A percentile compares a stretch with the other conserved stretches of the same genome.
Conservation (phyloP, 2,888 invertebrate genomes). For the Harpagoxenus sublaevis region DNA sequence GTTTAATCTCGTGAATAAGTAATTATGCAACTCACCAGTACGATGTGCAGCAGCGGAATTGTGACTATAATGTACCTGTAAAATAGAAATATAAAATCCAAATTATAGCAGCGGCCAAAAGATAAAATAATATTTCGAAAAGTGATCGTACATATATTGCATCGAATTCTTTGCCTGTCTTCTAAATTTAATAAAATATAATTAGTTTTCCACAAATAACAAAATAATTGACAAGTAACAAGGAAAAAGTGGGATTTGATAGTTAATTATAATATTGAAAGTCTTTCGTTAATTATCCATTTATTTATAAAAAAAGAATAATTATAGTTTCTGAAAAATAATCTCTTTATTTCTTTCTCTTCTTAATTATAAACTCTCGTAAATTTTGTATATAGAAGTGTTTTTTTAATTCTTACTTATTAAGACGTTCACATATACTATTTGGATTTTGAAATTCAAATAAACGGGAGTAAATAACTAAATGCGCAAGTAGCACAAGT, state of each 20-base stretch:
- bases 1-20: constrained; percentile 1
- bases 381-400: not conserved
- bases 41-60: not conserved
- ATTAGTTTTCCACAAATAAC: not conserved
- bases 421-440: not conserved
- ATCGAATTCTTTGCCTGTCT: not conserved
- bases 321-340: not conserved
- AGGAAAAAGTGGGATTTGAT: not conserved
- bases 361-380: not conserved
- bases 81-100: not conserved
- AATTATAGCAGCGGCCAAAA: not conserved
- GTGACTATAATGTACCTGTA: not conserved
- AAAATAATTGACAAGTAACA: not conserved
- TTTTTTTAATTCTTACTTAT: not conserved
- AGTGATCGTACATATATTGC: not conserved
- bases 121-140: not conserved
- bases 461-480: not conserved
- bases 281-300: not conserved
- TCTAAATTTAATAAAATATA: not conserved
- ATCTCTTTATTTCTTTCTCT: not conserved
- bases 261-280: not conserved
- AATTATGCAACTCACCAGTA: not conserved
- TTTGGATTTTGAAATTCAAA: not conserved
- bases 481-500: not conserved
- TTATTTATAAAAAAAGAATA: not conserved